Conservation (phyloP, 2,797 vertebrate species). For the Leptatherina wallacei region DNA sequence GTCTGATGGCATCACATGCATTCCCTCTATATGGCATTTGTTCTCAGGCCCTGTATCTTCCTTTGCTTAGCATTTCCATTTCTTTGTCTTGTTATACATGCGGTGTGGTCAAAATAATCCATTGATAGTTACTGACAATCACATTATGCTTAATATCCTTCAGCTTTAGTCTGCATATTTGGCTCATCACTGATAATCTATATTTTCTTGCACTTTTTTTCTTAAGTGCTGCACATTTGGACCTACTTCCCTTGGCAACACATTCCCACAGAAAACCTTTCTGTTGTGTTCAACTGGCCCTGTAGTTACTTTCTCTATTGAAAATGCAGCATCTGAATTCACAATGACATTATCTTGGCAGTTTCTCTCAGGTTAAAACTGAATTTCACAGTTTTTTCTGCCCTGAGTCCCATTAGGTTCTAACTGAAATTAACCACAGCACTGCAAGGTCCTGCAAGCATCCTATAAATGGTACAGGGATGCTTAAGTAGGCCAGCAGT, state of each 20-base stretch:
- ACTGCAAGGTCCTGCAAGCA: constrained; percentile 23
- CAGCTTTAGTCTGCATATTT: not conserved
- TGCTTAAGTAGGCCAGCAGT: constrained; percentile 65
- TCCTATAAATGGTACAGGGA: constrained; percentile 51
- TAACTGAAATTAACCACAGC: constrained; percentile 27
- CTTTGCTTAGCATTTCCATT: not conserved
- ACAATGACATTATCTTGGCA: not conserved
- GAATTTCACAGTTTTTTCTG: not conserved
- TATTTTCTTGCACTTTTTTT: not conserved
- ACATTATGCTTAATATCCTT: not conserved
- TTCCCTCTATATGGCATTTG: not conserved
- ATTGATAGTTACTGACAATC: not conserved
- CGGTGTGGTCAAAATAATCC: not conserved
- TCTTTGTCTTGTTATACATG: not conserved
- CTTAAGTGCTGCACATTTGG: constrained; percentile 10
- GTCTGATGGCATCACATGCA: not conserved
- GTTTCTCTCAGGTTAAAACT: not conserved
- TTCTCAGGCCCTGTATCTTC: not conserved
- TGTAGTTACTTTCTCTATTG: not conserved
- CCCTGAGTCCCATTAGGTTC: not conserved
- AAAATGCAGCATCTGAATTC: not conserved
- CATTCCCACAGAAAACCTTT: constrained; percentile 10
- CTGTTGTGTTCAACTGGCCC: not conserved
- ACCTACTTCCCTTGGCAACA: not conserved
- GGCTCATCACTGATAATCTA: not conserved